Percentiles rank a stretch among this genome's conserved stretches.
phyloP scores from a whole-genome alignment of 2,888 invertebrate genomes.

The Noctua pronuba region DNA sequence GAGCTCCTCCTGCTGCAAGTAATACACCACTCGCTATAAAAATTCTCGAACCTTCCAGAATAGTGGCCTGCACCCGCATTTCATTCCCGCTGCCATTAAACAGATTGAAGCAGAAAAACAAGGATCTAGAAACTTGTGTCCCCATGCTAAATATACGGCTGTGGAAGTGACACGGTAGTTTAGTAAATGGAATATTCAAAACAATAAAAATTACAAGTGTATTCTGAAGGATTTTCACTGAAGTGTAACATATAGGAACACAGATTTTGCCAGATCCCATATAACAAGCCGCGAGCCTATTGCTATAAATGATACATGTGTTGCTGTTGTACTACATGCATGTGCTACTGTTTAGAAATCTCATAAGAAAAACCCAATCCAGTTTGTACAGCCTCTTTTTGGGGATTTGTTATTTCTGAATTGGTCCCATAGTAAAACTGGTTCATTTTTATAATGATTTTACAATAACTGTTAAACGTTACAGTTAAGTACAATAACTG shows the following conservation, averaged over 20 bases:
- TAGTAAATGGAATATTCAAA: slow-evolving; percentile 18
- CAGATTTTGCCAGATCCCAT: background rate
- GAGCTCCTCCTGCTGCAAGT: background rate
- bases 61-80: slow-evolving; percentile 73
- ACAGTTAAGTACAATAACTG: too few species aligned
- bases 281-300: background rate
- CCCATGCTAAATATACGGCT: slow-evolving; percentile 59
- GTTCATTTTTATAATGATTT: background rate
- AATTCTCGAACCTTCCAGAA: slow-evolving; percentile 49
- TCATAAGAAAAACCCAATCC: too few species aligned
- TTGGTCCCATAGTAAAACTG: background rate
- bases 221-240: background rate
- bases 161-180: slow-evolving; percentile 8
- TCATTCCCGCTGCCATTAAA: slow-evolving; percentile 84
- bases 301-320: background rate
- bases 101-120: slow-evolving; percentile 85
- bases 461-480: too few species aligned
- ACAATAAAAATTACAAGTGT: background rate
- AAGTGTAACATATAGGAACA: background rate
- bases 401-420: background rate
- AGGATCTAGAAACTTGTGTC: slow-evolving; percentile 77
- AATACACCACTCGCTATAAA: slow-evolving; percentile 10
- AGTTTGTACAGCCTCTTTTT: background rate
- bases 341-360: background rate
- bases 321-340: too few species aligned